These are phyloP conservation scores for Phyllotis vaccarum DNA, from an alignment of 2,797 vertebrate genomes.

Conservation along the genomic window DNA sequence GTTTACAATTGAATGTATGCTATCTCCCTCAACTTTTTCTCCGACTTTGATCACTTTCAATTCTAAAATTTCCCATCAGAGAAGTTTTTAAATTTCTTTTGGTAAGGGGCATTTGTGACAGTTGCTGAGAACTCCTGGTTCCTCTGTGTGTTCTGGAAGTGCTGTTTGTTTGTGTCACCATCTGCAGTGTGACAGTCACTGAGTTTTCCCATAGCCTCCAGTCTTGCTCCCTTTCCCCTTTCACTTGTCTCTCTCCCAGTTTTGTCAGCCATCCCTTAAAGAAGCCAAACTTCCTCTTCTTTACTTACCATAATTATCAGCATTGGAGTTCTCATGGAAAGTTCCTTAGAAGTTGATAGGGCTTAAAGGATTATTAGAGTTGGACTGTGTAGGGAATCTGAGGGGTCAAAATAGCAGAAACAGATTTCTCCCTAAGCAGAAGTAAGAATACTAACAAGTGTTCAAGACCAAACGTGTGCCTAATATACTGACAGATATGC, in stretches of 20 bases:
- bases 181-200: not conserved
- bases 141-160: not conserved
- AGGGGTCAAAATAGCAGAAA: not conserved
- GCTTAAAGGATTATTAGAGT: not conserved
- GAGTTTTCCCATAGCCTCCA: not conserved
- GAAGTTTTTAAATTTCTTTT: not conserved
- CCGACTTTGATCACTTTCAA: not conserved
- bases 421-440: not conserved
- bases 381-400: not conserved
- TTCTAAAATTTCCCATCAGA: not conserved
- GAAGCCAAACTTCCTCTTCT: not conserved
- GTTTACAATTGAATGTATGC: not conserved
- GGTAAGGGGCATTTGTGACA: not conserved
- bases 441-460: not conserved
- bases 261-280: constrained; percentile 14
- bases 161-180: not conserved
- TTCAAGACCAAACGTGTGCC: not conserved
- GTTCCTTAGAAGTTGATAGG: constrained; percentile 14
- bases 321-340: not conserved
- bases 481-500: not conserved
- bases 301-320: not conserved
- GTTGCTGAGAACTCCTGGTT: not conserved
- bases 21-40: not conserved
- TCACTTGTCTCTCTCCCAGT: not conserved
- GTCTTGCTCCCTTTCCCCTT: not conserved